Evolutionary conservation across 2,888 invertebrate species (phyloP).

Genomic region (Odontocerum albicorne): DNA sequence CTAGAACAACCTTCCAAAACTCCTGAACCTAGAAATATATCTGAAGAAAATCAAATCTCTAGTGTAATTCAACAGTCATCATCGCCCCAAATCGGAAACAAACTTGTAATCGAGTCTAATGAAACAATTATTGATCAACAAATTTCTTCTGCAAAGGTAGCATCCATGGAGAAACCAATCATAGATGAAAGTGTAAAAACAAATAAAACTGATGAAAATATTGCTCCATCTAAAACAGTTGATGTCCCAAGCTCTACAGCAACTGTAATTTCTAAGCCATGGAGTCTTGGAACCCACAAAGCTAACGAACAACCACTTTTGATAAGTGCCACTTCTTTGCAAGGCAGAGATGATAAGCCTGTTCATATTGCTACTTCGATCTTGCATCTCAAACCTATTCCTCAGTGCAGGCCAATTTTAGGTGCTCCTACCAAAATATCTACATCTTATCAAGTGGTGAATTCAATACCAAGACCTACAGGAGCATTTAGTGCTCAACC

Average conservation of each 20-base stretch:
- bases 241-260: constrained; percentile 51
- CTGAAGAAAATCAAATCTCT: not conserved
- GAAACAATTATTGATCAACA: not conserved
- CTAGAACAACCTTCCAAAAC: constrained; percentile 50
- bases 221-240: constrained; percentile 43
- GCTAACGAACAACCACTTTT: constrained; percentile 48
- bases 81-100: constrained; percentile 22
- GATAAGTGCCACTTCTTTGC: constrained; percentile 42
- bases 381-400: constrained; percentile 50
- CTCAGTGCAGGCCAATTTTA: constrained; percentile 46
- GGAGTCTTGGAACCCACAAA: constrained; percentile 57
- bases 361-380: constrained; percentile 51
- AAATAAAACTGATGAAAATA: constrained; percentile 19
- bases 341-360: constrained; percentile 46
- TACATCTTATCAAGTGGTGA: constrained; percentile 53
- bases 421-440: constrained; percentile 44
- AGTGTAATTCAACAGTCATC: constrained; percentile 41
- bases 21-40: constrained; percentile 38
- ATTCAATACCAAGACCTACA: constrained; percentile 48
- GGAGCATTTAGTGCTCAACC: constrained; percentile 60
- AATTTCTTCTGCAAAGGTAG: not conserved
- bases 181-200: constrained; percentile 32
- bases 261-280: constrained; percentile 60
- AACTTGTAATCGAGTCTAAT: not conserved
- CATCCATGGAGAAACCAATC: constrained; percentile 35